Conservation (phyloP, 2,113 vertebrate species). For the Dromiciops gliroides region DNA sequence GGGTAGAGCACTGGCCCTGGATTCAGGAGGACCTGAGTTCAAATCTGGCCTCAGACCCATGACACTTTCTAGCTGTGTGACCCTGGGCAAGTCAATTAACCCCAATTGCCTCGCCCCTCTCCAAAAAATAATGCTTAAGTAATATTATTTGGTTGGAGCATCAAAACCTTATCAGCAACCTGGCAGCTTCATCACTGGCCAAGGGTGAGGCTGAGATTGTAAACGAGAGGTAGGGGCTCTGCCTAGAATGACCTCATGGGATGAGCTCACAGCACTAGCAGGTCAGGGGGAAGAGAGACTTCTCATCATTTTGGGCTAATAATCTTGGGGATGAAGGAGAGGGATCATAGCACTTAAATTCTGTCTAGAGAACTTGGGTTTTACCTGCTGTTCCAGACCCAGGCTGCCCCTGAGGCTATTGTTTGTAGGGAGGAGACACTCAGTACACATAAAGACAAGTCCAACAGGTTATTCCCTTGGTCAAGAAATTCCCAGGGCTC, state of each 20-base stretch:
- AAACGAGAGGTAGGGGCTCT: neutral
- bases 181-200: neutral
- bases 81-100: no score
- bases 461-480: neutral
- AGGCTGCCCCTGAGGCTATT: neutral
- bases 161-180: neutral
- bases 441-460: neutral
- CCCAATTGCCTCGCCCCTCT: no score
- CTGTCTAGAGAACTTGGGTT: neutral
- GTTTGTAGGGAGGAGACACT: neutral
- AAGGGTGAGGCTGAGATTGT: neutral
- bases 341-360: neutral
- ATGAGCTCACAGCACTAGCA: neutral
- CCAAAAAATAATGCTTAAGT: neutral
- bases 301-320: neutral
- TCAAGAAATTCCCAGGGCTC: neutral
- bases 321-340: neutral
- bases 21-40: no score
- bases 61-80: no score
- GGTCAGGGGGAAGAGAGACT: no score
- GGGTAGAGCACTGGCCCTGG: no score
- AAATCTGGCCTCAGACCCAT: no score
- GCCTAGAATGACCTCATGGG: neutral
- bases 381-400: neutral
- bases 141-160: neutral